Evolutionary conservation across 1,140 invertebrate species (phyloP).

Genomic region (Anastrepha ludens): DNA sequence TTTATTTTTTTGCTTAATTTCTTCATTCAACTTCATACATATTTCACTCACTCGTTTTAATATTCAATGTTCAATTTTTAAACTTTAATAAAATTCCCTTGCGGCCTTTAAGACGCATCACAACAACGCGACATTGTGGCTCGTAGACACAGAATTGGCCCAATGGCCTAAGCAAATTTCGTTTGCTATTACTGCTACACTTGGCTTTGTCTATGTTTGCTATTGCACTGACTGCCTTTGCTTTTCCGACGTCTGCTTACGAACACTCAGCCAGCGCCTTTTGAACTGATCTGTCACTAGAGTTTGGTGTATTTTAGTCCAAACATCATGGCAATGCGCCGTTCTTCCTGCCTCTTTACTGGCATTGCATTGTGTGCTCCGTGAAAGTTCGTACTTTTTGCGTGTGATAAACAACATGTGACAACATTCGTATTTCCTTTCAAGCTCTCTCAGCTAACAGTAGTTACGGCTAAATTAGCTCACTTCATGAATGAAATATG

Average conservation of each 20-base stretch:
- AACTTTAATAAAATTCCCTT: background rate
- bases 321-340: background rate
- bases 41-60: background rate
- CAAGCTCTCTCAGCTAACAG: slow-evolving; percentile 12
- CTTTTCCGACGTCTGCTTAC: slow-evolving; percentile 37
- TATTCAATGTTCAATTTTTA: background rate
- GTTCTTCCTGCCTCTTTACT: background rate
- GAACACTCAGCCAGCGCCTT: slow-evolving; percentile 51
- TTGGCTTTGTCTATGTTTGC: background rate
- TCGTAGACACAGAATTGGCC: background rate
- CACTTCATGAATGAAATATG: slow-evolving; percentile 29
- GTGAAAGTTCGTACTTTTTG: background rate
- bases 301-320: slow-evolving; percentile 36
- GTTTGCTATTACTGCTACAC: background rate
- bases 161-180: background rate
- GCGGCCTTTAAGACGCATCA: slow-evolving; percentile 13
- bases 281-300: slow-evolving; percentile 38
- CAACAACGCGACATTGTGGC: slow-evolving; percentile 21
- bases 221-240: background rate
- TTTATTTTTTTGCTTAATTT: background rate
- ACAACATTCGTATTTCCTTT: background rate
- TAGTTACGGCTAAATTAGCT: background rate
- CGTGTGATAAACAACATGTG: slow-evolving; percentile 24
- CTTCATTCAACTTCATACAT: background rate
- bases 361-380: background rate